Evolutionary conservation across 2,888 invertebrate genomes (phyloP).

Genomic region (Trileptium ribeirensis): DNA sequence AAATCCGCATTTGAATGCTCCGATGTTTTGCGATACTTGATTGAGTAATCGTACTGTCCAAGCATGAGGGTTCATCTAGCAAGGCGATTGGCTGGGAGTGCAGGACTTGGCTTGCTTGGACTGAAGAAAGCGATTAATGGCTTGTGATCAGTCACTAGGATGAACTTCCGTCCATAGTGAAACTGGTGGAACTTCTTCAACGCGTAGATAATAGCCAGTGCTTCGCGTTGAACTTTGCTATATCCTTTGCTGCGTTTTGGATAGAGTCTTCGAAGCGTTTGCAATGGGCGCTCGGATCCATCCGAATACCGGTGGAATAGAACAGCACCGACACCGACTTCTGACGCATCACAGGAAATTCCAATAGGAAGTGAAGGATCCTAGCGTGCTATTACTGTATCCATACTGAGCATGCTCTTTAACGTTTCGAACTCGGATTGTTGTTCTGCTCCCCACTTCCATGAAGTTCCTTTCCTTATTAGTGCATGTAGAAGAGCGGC

Average conservation of each 20-base stretch:
- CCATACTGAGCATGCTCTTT: neutral
- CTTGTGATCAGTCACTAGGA: slow-evolving; percentile 34
- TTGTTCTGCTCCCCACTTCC: neutral
- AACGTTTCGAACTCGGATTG: neutral
- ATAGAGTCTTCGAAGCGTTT: slow-evolving; percentile 36
- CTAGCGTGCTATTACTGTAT: neutral
- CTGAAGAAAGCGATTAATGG: slow-evolving; percentile 33
- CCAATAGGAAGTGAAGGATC: neutral
- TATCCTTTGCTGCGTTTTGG: slow-evolving; percentile 34
- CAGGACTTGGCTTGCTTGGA: slow-evolving; percentile 12
- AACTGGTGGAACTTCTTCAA: slow-evolving; percentile 40
- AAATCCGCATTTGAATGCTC: slow-evolving; percentile 32
- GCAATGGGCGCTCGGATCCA: slow-evolving; percentile 31
- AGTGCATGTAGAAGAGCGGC: neutral
- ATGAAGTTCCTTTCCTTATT: neutral
- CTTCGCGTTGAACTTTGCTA: slow-evolving; percentile 38
- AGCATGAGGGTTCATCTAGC: slow-evolving; percentile 27
- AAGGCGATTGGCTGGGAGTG: slow-evolving; percentile 26
- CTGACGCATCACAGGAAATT: slow-evolving; percentile 14
- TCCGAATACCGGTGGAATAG: slow-evolving; percentile 32
- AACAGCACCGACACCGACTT: slow-evolving; percentile 17
- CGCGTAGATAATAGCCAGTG: slow-evolving; percentile 34
- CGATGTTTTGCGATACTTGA: slow-evolving; percentile 16
- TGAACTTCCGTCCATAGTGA: slow-evolving; percentile 34
- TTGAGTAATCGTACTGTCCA: neutral